These are phyloP conservation scores for Oxyruncus cristatus DNA, from an alignment of 2,113 vertebrate genomes.

Conservation along the genomic window DNA sequence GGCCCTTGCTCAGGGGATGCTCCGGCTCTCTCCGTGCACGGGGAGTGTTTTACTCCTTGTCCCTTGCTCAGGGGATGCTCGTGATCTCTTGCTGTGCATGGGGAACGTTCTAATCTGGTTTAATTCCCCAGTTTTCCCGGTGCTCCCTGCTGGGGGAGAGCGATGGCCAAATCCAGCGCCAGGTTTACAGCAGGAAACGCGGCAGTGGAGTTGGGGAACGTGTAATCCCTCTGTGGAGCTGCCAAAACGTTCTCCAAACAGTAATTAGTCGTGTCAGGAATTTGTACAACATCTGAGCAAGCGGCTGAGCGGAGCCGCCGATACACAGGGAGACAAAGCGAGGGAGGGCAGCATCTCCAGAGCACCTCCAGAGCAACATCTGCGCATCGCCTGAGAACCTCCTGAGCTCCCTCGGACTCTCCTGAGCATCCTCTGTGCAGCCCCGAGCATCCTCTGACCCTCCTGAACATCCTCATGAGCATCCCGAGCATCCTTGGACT, in stretches of 20 bases:
- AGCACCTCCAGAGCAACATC: background rate
- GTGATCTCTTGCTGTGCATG: accelerated
- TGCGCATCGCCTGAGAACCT: background rate
- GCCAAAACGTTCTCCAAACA: slow-evolving; percentile 7
- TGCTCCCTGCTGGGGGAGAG: background rate
- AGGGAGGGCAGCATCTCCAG: background rate
- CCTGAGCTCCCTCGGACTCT: too few relatives aligned
- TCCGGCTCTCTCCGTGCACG: accelerated
- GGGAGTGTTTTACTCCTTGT: background rate
- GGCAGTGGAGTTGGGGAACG: background rate
- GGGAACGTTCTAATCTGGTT: background rate
- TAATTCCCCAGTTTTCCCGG: accelerated
- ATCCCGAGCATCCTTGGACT: background rate
- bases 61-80: background rate
- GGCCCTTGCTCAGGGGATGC: background rate
- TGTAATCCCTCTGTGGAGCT: slow-evolving; percentile 8
- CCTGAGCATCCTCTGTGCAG: background rate
- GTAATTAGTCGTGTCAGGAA: slow-evolving; percentile 37
- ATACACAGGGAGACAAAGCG: background rate
- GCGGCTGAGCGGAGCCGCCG: background rate
- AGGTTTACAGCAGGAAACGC: background rate
- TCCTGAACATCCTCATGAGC: background rate
- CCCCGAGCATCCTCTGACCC: background rate
- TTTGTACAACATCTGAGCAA: background rate
- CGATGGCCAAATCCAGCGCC: background rate